These are phyloP conservation scores for Anser brachyrhynchus DNA, from an alignment of 2,113 vertebrate species.

Conservation along the genomic window DNA sequence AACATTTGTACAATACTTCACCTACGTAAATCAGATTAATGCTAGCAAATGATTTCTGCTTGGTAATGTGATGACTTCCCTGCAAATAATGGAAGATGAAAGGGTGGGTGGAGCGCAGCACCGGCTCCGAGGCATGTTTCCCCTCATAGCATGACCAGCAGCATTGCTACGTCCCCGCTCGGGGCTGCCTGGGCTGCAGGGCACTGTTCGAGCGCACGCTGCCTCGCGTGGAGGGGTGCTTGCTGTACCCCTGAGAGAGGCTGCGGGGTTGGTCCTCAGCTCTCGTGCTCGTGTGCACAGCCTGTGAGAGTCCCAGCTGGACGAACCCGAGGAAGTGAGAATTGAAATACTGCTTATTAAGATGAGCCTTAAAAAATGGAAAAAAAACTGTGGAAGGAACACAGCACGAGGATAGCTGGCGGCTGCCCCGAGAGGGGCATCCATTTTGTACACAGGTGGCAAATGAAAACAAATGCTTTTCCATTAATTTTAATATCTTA, in stretches of 20 bases:
- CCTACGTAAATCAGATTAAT: not conserved
- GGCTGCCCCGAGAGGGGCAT: rapidly evolving
- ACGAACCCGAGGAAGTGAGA: not conserved
- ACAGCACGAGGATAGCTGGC: not conserved
- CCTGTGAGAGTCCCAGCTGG: not conserved
- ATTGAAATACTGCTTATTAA: not conserved
- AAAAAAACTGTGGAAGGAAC: rapidly evolving
- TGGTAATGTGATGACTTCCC: not conserved
- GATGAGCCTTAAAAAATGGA: not conserved
- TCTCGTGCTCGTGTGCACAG: rapidly evolving
- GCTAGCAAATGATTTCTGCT: not conserved
- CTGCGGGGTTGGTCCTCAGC: rapidly evolving
- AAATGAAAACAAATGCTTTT: not conserved
- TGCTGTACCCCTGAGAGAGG: not conserved
- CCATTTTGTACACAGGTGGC: rapidly evolving
- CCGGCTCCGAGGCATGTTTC: not conserved
- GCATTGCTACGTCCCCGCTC: rapidly evolving
- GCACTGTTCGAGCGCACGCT: not conserved
- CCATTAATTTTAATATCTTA: not conserved
- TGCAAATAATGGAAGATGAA: not conserved
- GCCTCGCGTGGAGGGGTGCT: not conserved
- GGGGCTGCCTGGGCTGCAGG: not conserved
- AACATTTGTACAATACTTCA: slow-evolving; percentile 44
- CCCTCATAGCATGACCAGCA: not conserved
- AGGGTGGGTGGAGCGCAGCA: not conserved